These are phyloP conservation scores for Scotopteryx bipunctaria DNA, from an alignment of 2,888 invertebrate genomes.

Conservation along the genomic window DNA sequence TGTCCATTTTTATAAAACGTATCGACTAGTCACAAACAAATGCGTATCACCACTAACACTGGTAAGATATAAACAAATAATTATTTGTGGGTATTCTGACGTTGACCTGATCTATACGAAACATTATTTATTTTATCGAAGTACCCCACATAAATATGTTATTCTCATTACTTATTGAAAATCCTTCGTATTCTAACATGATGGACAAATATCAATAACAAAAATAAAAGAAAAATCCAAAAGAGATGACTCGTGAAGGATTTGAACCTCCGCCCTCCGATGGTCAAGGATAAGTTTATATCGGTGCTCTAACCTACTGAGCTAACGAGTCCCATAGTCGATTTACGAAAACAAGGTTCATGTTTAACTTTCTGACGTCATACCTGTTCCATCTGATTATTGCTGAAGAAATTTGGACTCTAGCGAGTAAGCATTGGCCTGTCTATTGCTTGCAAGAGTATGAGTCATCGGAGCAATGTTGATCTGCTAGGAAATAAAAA, in stretches of 20 bases:
- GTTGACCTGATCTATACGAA: no score
- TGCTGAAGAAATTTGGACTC: not conserved
- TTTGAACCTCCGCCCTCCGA: slow-evolving; percentile 46
- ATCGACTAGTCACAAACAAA: no score
- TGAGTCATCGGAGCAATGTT: slow-evolving; percentile 1
- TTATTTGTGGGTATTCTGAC: no score
- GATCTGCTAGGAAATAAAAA: not conserved
- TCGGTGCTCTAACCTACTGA: slow-evolving; percentile 47
- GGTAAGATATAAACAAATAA: no score
- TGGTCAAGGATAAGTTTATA: slow-evolving; percentile 34
- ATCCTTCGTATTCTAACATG: no score
- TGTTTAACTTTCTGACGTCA: slow-evolving; percentile 15
- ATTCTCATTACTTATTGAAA: no score
- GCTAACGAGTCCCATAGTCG: slow-evolving; percentile 38
- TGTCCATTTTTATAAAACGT: no score
- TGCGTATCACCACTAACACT: no score
- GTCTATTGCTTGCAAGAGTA: not conserved
- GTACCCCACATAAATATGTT: no score
- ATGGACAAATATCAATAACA: no score
- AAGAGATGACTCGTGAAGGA: slow-evolving; percentile 35
- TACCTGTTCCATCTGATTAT: not conserved
- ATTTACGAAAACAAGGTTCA: not conserved
- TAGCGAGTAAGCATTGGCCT: not conserved
- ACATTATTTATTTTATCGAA: no score
- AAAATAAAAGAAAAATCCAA: not conserved